Percentiles rank a stretch among this genome's conserved stretches.
These are phyloP conservation scores for Chydorus sphaericus DNA, from an alignment of 2,888 invertebrate species.

Conservation along the genomic window DNA sequence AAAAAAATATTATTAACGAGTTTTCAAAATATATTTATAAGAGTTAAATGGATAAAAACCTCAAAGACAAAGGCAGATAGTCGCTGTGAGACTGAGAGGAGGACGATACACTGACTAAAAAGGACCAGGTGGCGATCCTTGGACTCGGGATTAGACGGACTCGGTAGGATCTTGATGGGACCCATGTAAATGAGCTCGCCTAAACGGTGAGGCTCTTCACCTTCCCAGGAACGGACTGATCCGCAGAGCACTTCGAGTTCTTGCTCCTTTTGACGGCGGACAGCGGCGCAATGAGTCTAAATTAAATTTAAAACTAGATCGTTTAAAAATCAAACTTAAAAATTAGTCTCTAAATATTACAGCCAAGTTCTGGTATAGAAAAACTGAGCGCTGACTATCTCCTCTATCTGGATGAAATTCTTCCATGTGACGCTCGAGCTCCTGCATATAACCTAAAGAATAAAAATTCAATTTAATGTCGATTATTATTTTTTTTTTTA, in stretches of 20 bases:
- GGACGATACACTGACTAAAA: slow-evolving; percentile 73
- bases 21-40: not conserved
- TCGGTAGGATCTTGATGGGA: slow-evolving; percentile 53
- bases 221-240: slow-evolving; percentile 90
- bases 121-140: slow-evolving; percentile 82
- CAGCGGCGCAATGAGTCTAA: slow-evolving; percentile 70
- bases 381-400: slow-evolving; percentile 87
- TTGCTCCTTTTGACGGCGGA: slow-evolving; percentile 83
- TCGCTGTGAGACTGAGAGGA: slow-evolving; percentile 77
- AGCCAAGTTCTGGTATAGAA: slow-evolving; percentile 86
- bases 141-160: slow-evolving; percentile 42
- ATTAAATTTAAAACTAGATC: slow-evolving; percentile 14
- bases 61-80: slow-evolving; percentile 92
- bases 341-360: slow-evolving; percentile 38
- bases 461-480: not conserved
- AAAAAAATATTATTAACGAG: not conserved
- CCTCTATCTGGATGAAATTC: slow-evolving; percentile 91
- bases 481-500: too few relatives aligned
- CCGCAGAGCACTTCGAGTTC: slow-evolving; percentile 90
- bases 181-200: slow-evolving; percentile 88
- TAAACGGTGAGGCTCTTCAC: slow-evolving; percentile 48
- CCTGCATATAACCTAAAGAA: slow-evolving; percentile 49
- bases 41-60: slow-evolving; percentile 34
- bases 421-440: slow-evolving; percentile 86
- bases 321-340: not conserved